Evolutionary conservation across 2,888 invertebrate species (phyloP), one percentile per base, ranked within the genome.

Genomic region (Bugulina stolonifera): DNA sequence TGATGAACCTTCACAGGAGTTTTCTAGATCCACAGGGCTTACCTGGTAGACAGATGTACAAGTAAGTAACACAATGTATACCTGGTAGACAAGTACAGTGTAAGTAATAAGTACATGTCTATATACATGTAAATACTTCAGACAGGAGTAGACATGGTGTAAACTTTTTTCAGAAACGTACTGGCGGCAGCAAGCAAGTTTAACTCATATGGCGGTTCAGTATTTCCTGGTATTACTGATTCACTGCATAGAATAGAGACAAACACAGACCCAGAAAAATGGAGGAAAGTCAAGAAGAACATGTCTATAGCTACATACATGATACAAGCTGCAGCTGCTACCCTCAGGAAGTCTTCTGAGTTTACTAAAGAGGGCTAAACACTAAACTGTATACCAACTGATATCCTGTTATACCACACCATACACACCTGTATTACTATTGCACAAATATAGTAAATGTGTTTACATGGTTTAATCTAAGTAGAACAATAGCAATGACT

Each of bases 11-110:
- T 35, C 84, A 85, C 57, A 77, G 84, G 74, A 81, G 81, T 32
- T 85, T 86, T 76, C 79, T 86, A 29, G 82, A 84, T 72, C 82
- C 82, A 1, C 76, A 78, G 2, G 85, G 84, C 22, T 77, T 84
- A 1, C 83, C 84, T 1, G 79, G 77, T 2, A 76, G 80, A 70
- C 79, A 80, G 35, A 73, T 76, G 2, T 73, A 77, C 55, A 78
- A 76, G 79, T 78, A 74, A 73, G 75, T n/a, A n/a, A n/a, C n/a
- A n/a, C n/a, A n/a, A n/a, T n/a, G n/a, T n/a, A n/a, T n/a, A n/a
- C n/a, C n/a, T n/a, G n/a, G n/a, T n/a, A n/a, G n/a, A n/a, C n/a
- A n/a, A n/a, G n/a, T n/a, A n/a, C n/a, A n/a, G n/a, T n/a, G n/a
- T n/a, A n/a, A n/a, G n/a, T n/a, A n/a, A n/a, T n/a, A n/a, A n/a